Conservation (phyloP, 2,888 invertebrate species). For the Zygothrica quintamaculata region DNA sequence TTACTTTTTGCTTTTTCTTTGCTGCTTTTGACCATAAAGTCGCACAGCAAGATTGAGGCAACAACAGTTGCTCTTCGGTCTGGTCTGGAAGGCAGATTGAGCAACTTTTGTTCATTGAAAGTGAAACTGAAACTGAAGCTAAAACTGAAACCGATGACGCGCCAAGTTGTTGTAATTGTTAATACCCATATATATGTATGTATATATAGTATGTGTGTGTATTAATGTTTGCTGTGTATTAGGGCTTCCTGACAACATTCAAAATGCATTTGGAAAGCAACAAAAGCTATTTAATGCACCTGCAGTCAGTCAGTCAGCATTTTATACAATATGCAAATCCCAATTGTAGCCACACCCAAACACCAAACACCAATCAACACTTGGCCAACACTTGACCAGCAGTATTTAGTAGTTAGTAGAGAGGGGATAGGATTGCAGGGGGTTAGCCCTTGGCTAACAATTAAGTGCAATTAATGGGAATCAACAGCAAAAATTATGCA, state of each 20-base stretch:
- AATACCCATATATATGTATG: too few species aligned
- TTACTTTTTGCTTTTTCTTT: too few species aligned
- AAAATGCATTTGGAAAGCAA: conserved; percentile 44
- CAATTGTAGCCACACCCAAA: conserved; percentile 60
- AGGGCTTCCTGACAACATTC: conserved; percentile 34
- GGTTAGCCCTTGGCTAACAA: conserved; percentile 69
- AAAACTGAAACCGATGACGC: conserved; percentile 59
- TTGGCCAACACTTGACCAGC: conserved; percentile 49
- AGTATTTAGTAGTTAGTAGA: too few species aligned
- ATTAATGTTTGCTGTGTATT: conserved; percentile 22
- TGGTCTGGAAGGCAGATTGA: conserved; percentile 53
- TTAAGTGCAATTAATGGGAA: conserved; percentile 68
- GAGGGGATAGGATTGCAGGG: not conserved
- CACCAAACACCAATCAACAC: conserved; percentile 68
- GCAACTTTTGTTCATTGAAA: conserved; percentile 73
- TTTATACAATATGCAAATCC: conserved; percentile 64
- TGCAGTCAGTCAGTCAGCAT: too few species aligned
- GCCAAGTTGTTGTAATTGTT: conserved; percentile 24
- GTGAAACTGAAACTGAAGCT: conserved; percentile 73
- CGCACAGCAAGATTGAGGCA: conserved; percentile 19
- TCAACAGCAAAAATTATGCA: conserved; percentile 65
- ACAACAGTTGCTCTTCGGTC: conserved; percentile 36
- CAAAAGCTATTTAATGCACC: conserved; percentile 51
- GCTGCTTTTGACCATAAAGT: conserved; percentile 55
- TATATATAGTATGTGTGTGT: conserved; percentile 8